Conservation (phyloP, 30 jellyfish, hydroid and myxozoan species). For the Cassiopea andromeda region DNA sequence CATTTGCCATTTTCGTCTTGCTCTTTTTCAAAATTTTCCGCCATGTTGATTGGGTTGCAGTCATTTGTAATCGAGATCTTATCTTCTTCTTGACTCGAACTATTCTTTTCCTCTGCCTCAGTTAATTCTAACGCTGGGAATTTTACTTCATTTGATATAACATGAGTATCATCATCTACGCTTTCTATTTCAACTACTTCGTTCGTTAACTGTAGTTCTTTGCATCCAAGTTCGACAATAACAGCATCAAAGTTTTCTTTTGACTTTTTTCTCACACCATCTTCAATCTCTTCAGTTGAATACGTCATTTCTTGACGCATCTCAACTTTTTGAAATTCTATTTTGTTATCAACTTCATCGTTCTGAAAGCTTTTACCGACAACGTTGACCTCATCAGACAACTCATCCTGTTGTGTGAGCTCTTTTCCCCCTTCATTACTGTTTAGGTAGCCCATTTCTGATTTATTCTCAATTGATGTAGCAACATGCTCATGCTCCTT, state of each 20-base stretch:
- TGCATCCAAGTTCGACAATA: conserved; percentile 39
- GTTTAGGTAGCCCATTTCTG: background rate
- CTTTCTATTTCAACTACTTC: background rate
- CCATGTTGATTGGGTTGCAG: background rate
- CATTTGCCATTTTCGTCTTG: background rate
- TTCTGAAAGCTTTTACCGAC: background rate
- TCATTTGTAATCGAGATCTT: too few relatives aligned
- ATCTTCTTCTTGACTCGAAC: too few relatives aligned
- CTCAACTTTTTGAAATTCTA: background rate
- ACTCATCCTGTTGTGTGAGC: too few relatives aligned
- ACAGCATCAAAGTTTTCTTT: conserved; percentile 63
- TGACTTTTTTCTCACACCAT: conserved; percentile 47
- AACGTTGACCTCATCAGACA: too few relatives aligned
- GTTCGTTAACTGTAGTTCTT: background rate
- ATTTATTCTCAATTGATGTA: background rate
- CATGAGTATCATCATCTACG: background rate
- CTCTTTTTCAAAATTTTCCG: background rate
- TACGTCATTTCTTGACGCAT: conserved; percentile 17
- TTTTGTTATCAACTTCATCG: background rate
- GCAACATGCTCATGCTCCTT: background rate
- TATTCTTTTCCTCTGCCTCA: background rate
- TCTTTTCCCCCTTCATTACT: background rate
- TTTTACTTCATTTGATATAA: background rate
- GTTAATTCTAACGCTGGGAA: background rate
- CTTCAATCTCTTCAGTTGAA: conserved; percentile 30